Evolutionary conservation across 2,113 vertebrate species (phyloP).

Genomic region (Aepyceros melampus): DNA sequence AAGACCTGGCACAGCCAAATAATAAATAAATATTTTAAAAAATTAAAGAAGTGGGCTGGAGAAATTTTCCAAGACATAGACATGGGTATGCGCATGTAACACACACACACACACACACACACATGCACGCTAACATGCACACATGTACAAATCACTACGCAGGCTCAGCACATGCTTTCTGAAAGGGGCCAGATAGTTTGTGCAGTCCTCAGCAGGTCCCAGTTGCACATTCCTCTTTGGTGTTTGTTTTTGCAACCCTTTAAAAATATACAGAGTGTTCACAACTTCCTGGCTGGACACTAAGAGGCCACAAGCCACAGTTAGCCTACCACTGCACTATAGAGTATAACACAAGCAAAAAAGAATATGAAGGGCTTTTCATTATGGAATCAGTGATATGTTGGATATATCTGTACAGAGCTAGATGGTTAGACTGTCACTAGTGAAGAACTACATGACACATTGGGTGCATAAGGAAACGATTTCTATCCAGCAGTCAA

Average conservation of each 20-base stretch:
- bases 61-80: neutral
- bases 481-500: neutral
- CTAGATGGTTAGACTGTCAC: neutral
- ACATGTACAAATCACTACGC: neutral
- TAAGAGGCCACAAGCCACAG: neutral
- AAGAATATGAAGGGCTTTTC: neutral
- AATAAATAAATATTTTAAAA: neutral
- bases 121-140: accelerated
- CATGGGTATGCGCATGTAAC: neutral
- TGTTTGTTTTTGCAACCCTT: neutral
- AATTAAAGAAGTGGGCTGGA: neutral
- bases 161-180: neutral
- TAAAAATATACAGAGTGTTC: neutral
- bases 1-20: neutral
- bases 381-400: neutral
- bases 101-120: neutral
- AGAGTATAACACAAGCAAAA: neutral
- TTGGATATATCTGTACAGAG: neutral
- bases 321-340: neutral
- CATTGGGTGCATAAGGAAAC: neutral
- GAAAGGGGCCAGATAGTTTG: neutral
- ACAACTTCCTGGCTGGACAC: neutral
- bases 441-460: neutral
- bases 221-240: neutral
- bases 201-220: neutral